These are phyloP conservation scores for Adineta ricciae DNA, from an alignment of 2,888 invertebrate species.

Conservation along the genomic window DNA sequence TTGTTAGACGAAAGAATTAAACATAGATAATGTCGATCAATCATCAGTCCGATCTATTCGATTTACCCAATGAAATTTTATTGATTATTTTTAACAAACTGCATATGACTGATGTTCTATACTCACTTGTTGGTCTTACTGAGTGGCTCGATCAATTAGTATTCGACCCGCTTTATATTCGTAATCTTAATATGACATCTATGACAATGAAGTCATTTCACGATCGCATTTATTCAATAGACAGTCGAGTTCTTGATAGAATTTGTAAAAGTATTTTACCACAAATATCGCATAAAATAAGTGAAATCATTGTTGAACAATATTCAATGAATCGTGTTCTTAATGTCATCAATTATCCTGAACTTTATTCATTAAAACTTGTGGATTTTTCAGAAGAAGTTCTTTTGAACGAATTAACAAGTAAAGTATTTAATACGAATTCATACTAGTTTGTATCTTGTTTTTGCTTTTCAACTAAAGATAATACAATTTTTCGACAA, in stretches of 20 bases:
- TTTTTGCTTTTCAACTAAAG: not conserved
- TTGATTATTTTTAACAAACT: not conserved
- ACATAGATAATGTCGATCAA: not conserved
- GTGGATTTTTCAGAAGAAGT: not conserved
- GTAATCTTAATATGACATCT: not conserved
- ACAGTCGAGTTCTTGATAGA: not conserved
- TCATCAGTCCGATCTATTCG: not conserved
- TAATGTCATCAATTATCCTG: not conserved
- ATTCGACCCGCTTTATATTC: not conserved
- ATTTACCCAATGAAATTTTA: not conserved
- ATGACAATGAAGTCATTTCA: not conserved
- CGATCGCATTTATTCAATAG: not conserved
- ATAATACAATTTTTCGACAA: not conserved
- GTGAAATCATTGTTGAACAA: not conserved
- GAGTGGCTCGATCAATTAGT: not conserved
- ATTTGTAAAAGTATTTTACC: not conserved
- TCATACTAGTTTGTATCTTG: not conserved
- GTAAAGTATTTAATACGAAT: not conserved
- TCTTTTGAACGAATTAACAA: too few species aligned
- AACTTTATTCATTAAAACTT: conserved; percentile 4
- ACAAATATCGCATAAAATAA: not conserved
- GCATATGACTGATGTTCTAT: not conserved
- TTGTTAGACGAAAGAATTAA: not conserved
- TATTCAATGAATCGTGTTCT: not conserved
- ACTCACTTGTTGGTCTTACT: not conserved